Evolutionary conservation across 2,113 vertebrate genomes (phyloP), one percentile per base, ranked within the genome.

Genomic region (Holacanthus passer): DNA sequence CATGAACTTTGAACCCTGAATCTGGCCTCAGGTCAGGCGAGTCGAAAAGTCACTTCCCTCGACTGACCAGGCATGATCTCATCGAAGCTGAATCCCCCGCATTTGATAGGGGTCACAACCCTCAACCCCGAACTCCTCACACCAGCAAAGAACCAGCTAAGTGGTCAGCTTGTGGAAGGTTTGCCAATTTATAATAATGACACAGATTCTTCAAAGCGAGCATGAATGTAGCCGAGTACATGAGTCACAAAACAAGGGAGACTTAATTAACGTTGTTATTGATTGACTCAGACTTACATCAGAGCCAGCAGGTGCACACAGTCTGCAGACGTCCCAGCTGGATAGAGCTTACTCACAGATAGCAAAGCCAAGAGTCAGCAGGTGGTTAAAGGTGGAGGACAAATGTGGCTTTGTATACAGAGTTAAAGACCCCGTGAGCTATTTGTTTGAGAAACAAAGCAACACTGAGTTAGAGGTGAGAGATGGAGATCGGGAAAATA

Each of bases 321-420:
- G 65, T 64, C 35, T 3, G 20, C 69, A 84, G 58, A 75, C 48
- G 14, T 64, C 77, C 60, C 87, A 83, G 91, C 82, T 77, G 85
- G 89, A 83, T 4, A 11, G 45, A 72, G 69, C 85, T 88, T 79
- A 92, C 79, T 83, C 81, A 82, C 71, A 82, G 80, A 92, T 73
- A 72, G 62, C 17, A 84, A 78, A 88, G 91, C 88, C 89, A 91
- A 85, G 88, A 88, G 82, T 90, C 88, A 91, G 89, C 87, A 93
- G 90, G 88, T 88, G 90, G 81, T 87, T 86, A 76, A 86, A 90
- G 13, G 27, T 53, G 47, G 59, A 83, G 73, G 66, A 93, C 89
- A 93, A 91, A 91, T 35, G 86, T 78, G 65, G 50, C 87, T 92
- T 94, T 93, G 90, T 94, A 3, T 27, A 9, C 29, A 14, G 63